Conservation (phyloP, 1,140 invertebrate species). For the Cydia amplana region DNA sequence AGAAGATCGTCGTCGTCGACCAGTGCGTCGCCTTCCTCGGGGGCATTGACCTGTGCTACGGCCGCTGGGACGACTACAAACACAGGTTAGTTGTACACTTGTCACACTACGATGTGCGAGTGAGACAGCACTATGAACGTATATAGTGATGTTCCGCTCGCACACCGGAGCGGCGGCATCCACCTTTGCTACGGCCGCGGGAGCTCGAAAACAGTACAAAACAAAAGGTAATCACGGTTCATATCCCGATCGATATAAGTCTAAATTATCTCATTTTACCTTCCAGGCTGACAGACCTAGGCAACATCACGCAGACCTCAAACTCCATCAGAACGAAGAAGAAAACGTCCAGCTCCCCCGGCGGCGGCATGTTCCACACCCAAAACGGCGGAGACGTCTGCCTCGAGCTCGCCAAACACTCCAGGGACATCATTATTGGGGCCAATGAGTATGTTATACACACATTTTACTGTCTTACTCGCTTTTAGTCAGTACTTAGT, state of each 20-base stretch:
- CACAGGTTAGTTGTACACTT: not conserved
- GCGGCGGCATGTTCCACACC: slow-evolving; percentile 69
- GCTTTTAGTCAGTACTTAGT: no score
- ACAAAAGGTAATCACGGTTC: no score
- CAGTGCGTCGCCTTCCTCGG: no score
- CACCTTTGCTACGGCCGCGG: no score
- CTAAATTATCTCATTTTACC: not conserved
- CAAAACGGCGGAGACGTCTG: slow-evolving; percentile 76
- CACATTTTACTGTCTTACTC: no score
- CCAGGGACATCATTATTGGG: slow-evolving; percentile 65
- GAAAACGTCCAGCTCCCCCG: slow-evolving; percentile 80
- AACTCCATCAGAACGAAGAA: slow-evolving; percentile 75
- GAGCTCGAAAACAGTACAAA: no score
- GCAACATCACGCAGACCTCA: slow-evolving; percentile 80
- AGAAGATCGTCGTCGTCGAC: no score
- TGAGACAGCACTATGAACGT: no score
- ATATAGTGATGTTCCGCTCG: no score
- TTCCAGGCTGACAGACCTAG: slow-evolving; percentile 86
- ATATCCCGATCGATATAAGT: no score
- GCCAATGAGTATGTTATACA: slow-evolving; percentile 53
- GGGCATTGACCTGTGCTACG: not conserved
- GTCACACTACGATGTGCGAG: no score
- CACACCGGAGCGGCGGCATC: no score
- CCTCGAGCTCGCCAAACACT: slow-evolving; percentile 46
- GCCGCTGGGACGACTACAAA: not conserved